Percentiles rank a stretch among this genome's conserved stretches.
Conservation (phyloP, 2,113 vertebrate genomes). For the Laticauda colubrina region DNA sequence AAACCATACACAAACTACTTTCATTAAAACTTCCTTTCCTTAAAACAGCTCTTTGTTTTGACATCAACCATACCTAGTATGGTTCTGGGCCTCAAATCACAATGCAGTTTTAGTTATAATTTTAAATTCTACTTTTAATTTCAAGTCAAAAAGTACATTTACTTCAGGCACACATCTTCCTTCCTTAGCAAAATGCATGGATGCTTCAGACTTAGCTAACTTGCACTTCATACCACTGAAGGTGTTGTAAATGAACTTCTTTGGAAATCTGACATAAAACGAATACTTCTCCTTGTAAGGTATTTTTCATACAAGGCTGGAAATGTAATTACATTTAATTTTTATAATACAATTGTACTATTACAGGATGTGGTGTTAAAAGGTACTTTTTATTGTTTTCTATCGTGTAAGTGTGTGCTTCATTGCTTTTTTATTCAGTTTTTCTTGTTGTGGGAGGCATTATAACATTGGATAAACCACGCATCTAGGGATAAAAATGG, state of each 20-base stretch:
- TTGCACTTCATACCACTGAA: neutral
- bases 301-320: conserved; percentile 41
- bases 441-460: conserved; percentile 63
- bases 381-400: conserved; percentile 73
- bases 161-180: neutral
- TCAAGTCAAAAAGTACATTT: neutral
- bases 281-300: conserved; percentile 46
- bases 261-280: conserved; percentile 53
- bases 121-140: neutral
- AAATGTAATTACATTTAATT: conserved; percentile 65
- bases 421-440: conserved; percentile 63
- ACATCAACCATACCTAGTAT: neutral
- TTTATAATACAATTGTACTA: conserved; percentile 67
- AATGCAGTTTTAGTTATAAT: neutral
- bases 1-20: neutral
- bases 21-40: neutral
- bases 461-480: conserved; percentile 44
- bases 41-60: neutral
- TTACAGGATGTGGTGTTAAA: conserved; percentile 64
- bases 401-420: conserved; percentile 74
- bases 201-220: neutral
- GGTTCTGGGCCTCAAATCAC: neutral
- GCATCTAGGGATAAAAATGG: conserved; percentile 32
- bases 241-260: conserved; percentile 37
- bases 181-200: neutral